Conservation (phyloP, 1,140 invertebrate species). For the Drosophila quadrilineata region DNA sequence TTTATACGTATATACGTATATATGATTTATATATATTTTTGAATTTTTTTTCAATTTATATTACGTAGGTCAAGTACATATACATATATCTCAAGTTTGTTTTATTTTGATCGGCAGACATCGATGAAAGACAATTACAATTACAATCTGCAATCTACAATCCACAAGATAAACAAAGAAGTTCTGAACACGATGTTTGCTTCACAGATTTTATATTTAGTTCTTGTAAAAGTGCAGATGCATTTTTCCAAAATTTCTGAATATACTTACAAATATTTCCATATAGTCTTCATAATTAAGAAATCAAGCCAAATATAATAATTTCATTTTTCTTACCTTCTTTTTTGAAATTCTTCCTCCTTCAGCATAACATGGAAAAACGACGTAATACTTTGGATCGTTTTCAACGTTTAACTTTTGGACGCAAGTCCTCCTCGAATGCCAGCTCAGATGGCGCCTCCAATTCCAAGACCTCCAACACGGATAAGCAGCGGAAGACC, state of each 20-base stretch:
- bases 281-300: neutral
- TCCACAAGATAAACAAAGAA: conserved; percentile 8
- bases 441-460: conserved; percentile 76
- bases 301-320: conserved; percentile 3
- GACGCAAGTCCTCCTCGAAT: conserved; percentile 82
- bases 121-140: no score
- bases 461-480: conserved; percentile 15
- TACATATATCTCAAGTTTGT: conserved; percentile 14
- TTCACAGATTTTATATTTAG: conserved; percentile 1
- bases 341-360: conserved; percentile 10
- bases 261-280: neutral
- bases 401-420: conserved; percentile 88
- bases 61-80: conserved; percentile 13
- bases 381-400: conserved; percentile 87
- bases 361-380: conserved; percentile 73
- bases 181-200: neutral
- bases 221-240: no score
- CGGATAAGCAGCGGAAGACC: conserved; percentile 72
- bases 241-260: no score
- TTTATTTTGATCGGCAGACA: no score
- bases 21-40: no score
- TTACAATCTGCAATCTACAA: no score
- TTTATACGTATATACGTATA: no score
- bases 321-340: conserved; percentile 26
- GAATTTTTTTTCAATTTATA: no score